A percentile compares a stretch with the other conserved stretches of the same genome.
These are phyloP conservation scores for Emydocephalus ijimae DNA, from an alignment of 2,113 vertebrate species.

Conservation along the genomic window DNA sequence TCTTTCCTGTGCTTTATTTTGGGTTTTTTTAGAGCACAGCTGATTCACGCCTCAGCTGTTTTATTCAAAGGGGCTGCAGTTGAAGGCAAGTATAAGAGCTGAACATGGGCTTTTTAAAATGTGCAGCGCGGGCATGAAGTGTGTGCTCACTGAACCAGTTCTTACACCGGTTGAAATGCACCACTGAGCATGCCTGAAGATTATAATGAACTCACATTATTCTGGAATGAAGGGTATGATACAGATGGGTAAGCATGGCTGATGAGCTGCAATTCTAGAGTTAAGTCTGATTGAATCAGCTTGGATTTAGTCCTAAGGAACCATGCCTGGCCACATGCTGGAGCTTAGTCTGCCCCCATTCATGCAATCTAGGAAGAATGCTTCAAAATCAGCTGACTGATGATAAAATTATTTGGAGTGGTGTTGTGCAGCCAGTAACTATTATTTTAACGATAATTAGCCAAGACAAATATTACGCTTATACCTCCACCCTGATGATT, in stretches of 20 bases:
- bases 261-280: background rate
- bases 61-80: too few relatives aligned
- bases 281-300: background rate
- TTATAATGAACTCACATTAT: background rate
- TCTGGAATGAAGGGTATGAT: background rate
- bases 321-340: background rate
- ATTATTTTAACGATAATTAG: constrained; percentile 39
- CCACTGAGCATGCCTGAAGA: too few relatives aligned
- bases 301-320: background rate
- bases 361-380: background rate
- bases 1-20: too few relatives aligned
- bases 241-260: background rate
- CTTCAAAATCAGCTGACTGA: constrained; percentile 45
- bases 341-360: background rate
- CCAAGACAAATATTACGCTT: constrained; percentile 55
- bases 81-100: too few relatives aligned
- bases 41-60: too few relatives aligned
- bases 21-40: too few relatives aligned
- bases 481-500: constrained; percentile 54
- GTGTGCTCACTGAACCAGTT: too few relatives aligned
- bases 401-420: constrained; percentile 56
- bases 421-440: constrained; percentile 34
- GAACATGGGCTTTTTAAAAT: too few relatives aligned
- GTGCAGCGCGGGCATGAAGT: too few relatives aligned
- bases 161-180: too few relatives aligned